Base-by-base conservation (phyloP, 2,797 vertebrate species). In the Siniperca scherzeri region DNA sequence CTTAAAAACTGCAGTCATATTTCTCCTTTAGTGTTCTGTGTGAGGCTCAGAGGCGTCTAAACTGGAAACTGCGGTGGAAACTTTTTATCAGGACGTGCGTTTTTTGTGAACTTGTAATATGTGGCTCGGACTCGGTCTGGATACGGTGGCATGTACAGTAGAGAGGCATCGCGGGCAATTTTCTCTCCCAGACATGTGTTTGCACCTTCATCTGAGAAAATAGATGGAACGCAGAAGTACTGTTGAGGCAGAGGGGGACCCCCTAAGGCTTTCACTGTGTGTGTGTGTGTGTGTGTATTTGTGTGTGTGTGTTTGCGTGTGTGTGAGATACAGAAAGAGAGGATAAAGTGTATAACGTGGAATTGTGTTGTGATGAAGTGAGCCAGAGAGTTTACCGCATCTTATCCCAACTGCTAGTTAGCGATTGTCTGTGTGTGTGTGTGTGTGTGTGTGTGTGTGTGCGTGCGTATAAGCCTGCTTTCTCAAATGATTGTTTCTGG, bases 41-140 rank as follows among this genome's bases (percentile, higher is more conserved):
- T 83, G 82, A 73, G 70, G 44, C 50, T 80, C 21, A 65, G 57
- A 80, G 67, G 56, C 70, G 83, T 91, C 61, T 80, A 74, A 86
- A 83, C 33, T 78, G 70, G 75, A 60, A 87, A 81, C 78, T 83
- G 79, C 80, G 76, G 57, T 61, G 84, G 81, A 74, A 84, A 74
- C 64, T 75, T 78, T 75, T 73, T 40, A 86, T 78, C 81, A 83
- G 78, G 82, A 83, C 9, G 25, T 80, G 79, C 88, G 75, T 88
- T 90, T 83, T 88, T 83, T 80, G 77, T 88, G 80, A 88, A 76
- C 86, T 81, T 87, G 72, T 86, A 88, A 2, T 78, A 89, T 86
- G 83, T 78, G 83, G 85, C 69, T 90, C 57, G 77, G 77, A 80
- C 78, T 90, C 69, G 6, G 75, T 87, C 74, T 77, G 77, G 66